Conservation (phyloP, 92 coral and sea anemone species). For the Paragorgia papillata region DNA sequence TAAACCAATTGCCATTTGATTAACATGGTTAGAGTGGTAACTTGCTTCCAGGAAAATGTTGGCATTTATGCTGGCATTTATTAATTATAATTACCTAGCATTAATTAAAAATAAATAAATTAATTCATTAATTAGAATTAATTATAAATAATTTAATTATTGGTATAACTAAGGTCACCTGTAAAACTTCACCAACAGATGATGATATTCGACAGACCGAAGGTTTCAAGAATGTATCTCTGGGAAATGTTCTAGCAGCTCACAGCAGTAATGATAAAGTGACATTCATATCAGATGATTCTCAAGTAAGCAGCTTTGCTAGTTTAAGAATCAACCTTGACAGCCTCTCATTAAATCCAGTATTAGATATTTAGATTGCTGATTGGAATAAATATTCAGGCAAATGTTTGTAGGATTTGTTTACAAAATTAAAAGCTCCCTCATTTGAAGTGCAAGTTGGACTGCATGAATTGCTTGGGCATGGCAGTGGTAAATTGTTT, state of each 20-base stretch:
- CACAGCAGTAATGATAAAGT: constrained; percentile 87
- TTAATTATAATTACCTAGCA: no score
- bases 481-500: constrained; percentile 97
- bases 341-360: no score
- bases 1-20: not conserved
- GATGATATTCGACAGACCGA: constrained; percentile 94
- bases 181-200: no score
- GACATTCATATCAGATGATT: constrained; percentile 73
- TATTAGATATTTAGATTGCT: no score
- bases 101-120: no score
- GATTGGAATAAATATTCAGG: not conserved
- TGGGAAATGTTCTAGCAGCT: constrained; percentile 92
- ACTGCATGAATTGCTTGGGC: constrained; percentile 93
- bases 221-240: constrained; percentile 94
- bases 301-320: constrained; percentile 63
- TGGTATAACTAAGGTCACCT: no score
- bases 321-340: no score
- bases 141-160: no score
- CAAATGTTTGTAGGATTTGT: constrained; percentile 69
- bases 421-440: constrained; percentile 76
- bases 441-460: constrained; percentile 99
- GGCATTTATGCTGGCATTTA: no score
- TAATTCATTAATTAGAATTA: no score
- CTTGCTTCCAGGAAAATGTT: no score
- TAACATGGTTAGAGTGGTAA: no score